Conservation (phyloP, 2,888 invertebrate genomes). For the Scrobipalpa costella region DNA sequence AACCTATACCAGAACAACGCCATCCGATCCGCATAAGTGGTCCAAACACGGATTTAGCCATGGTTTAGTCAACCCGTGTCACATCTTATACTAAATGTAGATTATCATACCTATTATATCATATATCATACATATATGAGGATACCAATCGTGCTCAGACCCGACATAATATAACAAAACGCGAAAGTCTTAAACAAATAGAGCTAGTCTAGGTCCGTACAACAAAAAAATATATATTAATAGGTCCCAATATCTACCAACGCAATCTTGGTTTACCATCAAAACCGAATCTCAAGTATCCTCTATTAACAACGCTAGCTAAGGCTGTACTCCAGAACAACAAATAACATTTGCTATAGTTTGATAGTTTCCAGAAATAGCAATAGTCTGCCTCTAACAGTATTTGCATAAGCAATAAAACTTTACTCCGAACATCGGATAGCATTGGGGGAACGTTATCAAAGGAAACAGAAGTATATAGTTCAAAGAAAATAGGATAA, state of each 20-base stretch:
- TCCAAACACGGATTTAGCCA: too few species aligned
- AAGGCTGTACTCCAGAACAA: conserved; percentile 33
- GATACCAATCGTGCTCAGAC: too few species aligned
- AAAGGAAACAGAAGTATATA: conserved; percentile 23
- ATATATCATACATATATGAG: too few species aligned
- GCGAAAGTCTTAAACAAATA: too few species aligned
- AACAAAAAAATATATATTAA: neutral
- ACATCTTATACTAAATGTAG: too few species aligned
- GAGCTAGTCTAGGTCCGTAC: too few species aligned
- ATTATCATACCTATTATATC: too few species aligned
- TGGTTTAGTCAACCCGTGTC: too few species aligned
- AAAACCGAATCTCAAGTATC: neutral
- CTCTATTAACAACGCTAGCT: neutral
- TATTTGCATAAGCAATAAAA: conserved; percentile 65
- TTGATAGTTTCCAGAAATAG: conserved; percentile 24
- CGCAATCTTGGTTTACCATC: neutral
- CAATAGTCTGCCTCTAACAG: conserved; percentile 42
- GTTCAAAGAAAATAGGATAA: conserved; percentile 14
- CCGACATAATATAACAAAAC: too few species aligned
- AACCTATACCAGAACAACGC: too few species aligned
- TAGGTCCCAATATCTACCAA: neutral
- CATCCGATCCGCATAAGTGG: too few species aligned
- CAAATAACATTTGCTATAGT: conserved; percentile 44
- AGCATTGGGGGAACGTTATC: conserved; percentile 19
- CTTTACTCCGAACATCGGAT: conserved; percentile 36